phyloP scores from a whole-genome alignment of 1,140 invertebrate genomes.

The Ruditapes philippinarum region DNA sequence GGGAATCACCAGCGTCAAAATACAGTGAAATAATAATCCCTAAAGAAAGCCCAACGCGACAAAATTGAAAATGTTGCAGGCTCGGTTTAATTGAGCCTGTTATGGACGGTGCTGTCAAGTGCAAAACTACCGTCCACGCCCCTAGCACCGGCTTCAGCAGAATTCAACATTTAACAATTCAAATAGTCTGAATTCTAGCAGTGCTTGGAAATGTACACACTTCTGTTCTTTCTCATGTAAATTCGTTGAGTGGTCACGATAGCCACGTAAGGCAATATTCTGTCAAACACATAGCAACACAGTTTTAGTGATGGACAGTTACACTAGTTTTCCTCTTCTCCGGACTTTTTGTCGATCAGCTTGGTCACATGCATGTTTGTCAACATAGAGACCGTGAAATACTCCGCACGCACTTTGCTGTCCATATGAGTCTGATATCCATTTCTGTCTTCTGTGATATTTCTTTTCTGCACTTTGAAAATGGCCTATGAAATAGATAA shows the following conservation, averaged over 20 bases:
- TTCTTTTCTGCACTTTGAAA: neutral
- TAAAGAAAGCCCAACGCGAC: too few species aligned
- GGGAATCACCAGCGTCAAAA: neutral
- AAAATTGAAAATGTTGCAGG: too few species aligned
- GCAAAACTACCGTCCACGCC: too few species aligned
- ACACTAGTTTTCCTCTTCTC: neutral
- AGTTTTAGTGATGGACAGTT: neutral
- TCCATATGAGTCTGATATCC: neutral
- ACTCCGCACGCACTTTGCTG: neutral
- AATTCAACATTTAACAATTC: too few species aligned
- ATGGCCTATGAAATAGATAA: neutral
- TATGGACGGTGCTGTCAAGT: too few species aligned
- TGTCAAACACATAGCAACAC: conserved; percentile 18
- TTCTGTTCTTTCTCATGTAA: neutral
- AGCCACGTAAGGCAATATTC: neutral
- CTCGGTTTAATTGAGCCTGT: too few species aligned
- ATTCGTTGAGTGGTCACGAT: neutral
- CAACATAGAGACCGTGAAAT: neutral
- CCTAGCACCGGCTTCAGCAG: too few species aligned
- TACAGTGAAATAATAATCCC: too few species aligned
- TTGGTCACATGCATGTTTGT: neutral
- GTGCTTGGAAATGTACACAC: neutral
- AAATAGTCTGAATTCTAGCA: neutral
- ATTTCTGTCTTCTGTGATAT: neutral
- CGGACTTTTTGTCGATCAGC: neutral